These are phyloP conservation scores for Cyclopterus lumpus DNA, from an alignment of 2,797 vertebrate genomes.

Conservation along the genomic window DNA sequence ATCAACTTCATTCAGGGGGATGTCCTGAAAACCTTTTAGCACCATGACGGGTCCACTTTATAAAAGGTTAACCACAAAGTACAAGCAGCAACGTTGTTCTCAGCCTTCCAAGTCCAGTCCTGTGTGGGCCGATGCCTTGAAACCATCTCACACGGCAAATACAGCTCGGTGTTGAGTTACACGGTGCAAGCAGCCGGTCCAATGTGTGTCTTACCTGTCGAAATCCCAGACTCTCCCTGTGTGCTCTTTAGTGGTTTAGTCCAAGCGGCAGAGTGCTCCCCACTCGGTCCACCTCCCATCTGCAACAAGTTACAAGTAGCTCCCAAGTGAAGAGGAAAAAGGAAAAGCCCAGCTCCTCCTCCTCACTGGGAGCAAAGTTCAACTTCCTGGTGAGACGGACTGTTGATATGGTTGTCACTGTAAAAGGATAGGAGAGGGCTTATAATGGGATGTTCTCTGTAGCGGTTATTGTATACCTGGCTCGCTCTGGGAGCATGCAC, in stretches of 20 bases:
- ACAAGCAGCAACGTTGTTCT: neutral
- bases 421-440: constrained; percentile 44
- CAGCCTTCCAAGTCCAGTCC: constrained; percentile 5
- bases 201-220: constrained; percentile 50
- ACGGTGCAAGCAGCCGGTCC: neutral
- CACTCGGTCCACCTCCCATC: constrained; percentile 58
- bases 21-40: neutral
- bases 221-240: constrained; percentile 13
- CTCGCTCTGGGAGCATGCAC: constrained; percentile 51
- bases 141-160: neutral
- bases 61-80: neutral
- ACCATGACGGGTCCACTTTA: neutral
- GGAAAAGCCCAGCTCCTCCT: constrained; percentile 56
- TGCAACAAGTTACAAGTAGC: constrained; percentile 69
- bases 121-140: neutral
- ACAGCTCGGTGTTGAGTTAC: neutral
- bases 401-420: constrained; percentile 24
- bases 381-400: constrained; percentile 65
- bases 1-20: neutral
- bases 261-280: constrained; percentile 38
- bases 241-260: constrained; percentile 26
- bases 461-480: constrained; percentile 50
- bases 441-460: constrained; percentile 39
- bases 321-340: constrained; percentile 51
- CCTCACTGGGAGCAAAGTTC: constrained; percentile 68